phyloP scores from a whole-genome alignment of 2,797 vertebrate species.

The Lerista edwardsae region DNA sequence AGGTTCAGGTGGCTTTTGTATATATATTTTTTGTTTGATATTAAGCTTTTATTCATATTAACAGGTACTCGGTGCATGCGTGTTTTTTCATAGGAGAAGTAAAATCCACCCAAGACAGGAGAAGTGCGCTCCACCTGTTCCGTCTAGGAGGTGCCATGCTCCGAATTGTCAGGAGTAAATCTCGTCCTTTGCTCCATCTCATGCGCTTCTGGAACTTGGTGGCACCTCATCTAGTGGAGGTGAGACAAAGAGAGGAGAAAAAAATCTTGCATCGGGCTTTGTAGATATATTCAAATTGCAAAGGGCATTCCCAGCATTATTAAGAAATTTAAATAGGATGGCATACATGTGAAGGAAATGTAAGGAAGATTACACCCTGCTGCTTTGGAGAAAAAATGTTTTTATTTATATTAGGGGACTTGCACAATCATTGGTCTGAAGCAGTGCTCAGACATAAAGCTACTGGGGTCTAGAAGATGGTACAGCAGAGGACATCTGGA shows the following conservation, averaged over 20 bases:
- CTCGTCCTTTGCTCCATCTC: conserved; percentile 89
- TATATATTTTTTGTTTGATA: neutral
- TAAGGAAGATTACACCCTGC: neutral
- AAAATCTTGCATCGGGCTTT: too few species aligned
- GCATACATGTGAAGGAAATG: neutral
- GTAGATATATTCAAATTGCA: neutral
- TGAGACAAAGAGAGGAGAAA: conserved; percentile 40
- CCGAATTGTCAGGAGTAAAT: conserved; percentile 87
- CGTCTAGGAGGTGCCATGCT: conserved; percentile 94
- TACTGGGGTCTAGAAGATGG: too few species aligned
- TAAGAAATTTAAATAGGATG: neutral
- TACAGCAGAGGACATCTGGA: neutral
- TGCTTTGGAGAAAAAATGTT: neutral
- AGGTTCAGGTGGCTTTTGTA: neutral
- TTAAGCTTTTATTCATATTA: neutral
- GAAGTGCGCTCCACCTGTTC: conserved; percentile 91
- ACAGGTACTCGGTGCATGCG: neutral
- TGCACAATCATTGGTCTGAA: neutral
- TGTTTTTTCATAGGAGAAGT: conserved; percentile 83
- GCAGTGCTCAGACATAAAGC: neutral
- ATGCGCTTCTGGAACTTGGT: conserved; percentile 96
- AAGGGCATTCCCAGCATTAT: neutral
- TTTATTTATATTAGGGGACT: neutral
- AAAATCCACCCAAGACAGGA: conserved; percentile 88
- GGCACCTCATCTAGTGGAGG: conserved; percentile 95